Conservation (phyloP, 2,113 vertebrate genomes). For the Patagioenas fasciata region DNA sequence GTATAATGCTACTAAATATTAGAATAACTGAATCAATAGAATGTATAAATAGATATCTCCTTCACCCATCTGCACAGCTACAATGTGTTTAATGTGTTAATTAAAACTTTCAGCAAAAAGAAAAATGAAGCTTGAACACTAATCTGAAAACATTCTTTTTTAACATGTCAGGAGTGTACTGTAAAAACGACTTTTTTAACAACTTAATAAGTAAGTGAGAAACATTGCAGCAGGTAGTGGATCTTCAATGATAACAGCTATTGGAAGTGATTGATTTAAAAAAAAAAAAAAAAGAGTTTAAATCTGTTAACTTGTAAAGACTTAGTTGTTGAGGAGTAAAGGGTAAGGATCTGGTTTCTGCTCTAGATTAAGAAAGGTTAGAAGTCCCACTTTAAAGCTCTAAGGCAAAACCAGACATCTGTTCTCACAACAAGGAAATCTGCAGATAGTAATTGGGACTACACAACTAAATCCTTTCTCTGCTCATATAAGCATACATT, state of each 20-base stretch:
- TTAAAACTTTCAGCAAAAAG: constrained; percentile 65
- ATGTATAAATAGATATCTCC: constrained; percentile 68
- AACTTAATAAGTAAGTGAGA: constrained; percentile 52
- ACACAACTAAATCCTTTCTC: constrained; percentile 16
- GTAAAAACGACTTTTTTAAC: constrained; percentile 6
- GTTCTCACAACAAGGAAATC: constrained; percentile 17
- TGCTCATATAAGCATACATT: constrained; percentile 10
- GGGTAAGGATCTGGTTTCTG: not conserved
- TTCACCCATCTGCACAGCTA: constrained; percentile 63
- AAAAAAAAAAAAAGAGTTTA: not conserved
- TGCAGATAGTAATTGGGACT: not conserved
- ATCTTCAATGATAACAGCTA: not conserved
- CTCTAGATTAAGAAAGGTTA: constrained; percentile 42
- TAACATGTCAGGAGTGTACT: constrained; percentile 34
- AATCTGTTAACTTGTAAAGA: constrained; percentile 38
- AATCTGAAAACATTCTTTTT: constrained; percentile 63
- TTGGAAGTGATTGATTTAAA: constrained; percentile 17
- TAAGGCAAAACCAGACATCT: constrained; percentile 9
- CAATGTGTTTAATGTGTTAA: constrained; percentile 70
- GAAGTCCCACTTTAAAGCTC: constrained; percentile 29
- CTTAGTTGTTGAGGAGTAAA: constrained; percentile 16
- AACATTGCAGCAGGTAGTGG: not conserved
- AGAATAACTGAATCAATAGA: constrained; percentile 61
- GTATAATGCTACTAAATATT: constrained; percentile 47
- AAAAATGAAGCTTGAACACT: constrained; percentile 56